Evolutionary conservation across 2,888 invertebrate genomes (phyloP), one percentile per base, ranked within the genome.

Genomic region (Ariolimax columbianus): DNA sequence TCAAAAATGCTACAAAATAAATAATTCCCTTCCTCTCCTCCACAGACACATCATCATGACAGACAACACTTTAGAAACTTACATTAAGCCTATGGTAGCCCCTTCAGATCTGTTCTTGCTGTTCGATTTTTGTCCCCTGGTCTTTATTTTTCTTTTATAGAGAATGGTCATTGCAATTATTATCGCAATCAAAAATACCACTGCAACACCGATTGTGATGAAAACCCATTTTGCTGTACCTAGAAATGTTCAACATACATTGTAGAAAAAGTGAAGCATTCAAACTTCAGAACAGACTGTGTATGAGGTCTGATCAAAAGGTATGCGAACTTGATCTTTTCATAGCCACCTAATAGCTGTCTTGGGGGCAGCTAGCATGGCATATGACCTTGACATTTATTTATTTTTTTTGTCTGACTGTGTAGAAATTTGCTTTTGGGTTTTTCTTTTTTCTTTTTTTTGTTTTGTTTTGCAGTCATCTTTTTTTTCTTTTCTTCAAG

Each of bases 161-260:
- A 70, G 0, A 7, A 55, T 7, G 6, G 47, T 30, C 43, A 77
- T 14, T 23, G 33, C n/a, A 55, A 70, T 43, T 77, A 73, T 26
- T 66, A 66, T 3, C 26, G 33, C 55, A 36, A 78, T 23, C 68
- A 83, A 26, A n/a, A 83, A 7, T 33, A 38, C 30, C 9, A 83
- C 55, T 43, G 70, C 19, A n/a, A 55, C 70, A 55, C 83, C 70
- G 51, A 83, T 83, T 36, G 83, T 70, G 70, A 83, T 83, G 43
- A 78, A 72, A 17, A 83, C 83, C 83, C 83, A 83, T 38, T 68
- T 2, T 36, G 83, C 59, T 55, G 51, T 38, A 26, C 55, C 55
- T 78, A 23, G 1, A 63, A 66, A 23, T 47, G 14, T 47, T 9
- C 6, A 9, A 47, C n/a, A n/a, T 47, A 47, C 47, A 47, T 47